Base-by-base conservation (phyloP, 2,888 invertebrate genomes). In the Stegana nigrithorax region DNA sequence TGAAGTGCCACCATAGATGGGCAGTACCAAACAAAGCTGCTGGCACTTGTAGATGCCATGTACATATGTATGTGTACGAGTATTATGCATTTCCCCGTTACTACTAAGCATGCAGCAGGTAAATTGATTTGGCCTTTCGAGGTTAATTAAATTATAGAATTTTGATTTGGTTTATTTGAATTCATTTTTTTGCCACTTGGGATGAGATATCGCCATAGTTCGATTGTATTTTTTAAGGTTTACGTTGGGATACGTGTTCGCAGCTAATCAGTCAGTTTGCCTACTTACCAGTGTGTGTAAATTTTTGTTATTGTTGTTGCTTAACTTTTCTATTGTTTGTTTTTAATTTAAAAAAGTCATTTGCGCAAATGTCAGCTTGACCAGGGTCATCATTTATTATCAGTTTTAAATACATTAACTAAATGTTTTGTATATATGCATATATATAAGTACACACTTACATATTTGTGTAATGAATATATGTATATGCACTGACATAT, bases 101-200 rank as follows among this genome's bases (percentile, higher is more conserved):
- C n/a, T n/a, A n/a, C n/a, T n/a, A 39, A 39, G 7, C 12, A 2
- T 14, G 2, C 14, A n/a, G 14, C 39, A 51, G 51, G 14, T 66
- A 69, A 78, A 81, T 80, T 75, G 68, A 73, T 74, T 75, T 75
- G 79, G 72, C 74, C 81, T 72, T 70, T 68, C 59, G 67, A 75
- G 81, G 81, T 83, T 81, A 76, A 81, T 70, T 77, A 67, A 79
- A 76, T 79, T 74, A 75, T 74, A 64, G 60, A 67, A 67, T 73
- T 74, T 68, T 67, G 75, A 77, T 79, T 79, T 75, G 36, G 21
- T 1, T 19, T 32, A n/a, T 23, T n/a, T n/a, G n/a, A n/a, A n/a
- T n/a, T n/a, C n/a, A n/a, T n/a, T n/a, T n/a, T n/a, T n/a, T n/a
- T n/a, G n/a, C n/a, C n/a, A n/a, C n/a, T n/a, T n/a, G n/a, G n/a